phyloP scores from a whole-genome alignment of 2,888 invertebrate genomes.

The Melanchra persicariae region DNA sequence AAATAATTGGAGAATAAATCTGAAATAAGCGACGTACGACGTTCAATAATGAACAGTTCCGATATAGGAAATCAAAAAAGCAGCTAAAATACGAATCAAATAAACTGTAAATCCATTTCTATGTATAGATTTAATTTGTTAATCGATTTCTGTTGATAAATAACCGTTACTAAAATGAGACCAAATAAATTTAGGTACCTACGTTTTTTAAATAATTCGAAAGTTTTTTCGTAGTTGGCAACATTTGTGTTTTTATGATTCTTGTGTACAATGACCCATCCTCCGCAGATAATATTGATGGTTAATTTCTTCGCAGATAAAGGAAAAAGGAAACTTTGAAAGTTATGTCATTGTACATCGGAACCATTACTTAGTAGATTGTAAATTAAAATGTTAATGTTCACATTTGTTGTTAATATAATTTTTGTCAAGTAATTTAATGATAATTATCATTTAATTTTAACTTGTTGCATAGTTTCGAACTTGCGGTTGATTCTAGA shows the following conservation, averaged over 20 bases:
- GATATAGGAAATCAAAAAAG: slow-evolving; percentile 9
- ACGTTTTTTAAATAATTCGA: slow-evolving; percentile 77
- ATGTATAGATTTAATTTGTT: slow-evolving; percentile 68
- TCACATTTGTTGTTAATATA: slow-evolving; percentile 79
- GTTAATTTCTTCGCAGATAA: not conserved
- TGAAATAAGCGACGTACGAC: slow-evolving; percentile 12
- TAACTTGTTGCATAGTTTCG: slow-evolving; percentile 58
- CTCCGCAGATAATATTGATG: not conserved
- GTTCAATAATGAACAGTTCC: slow-evolving; percentile 25
- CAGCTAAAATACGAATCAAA: slow-evolving; percentile 28
- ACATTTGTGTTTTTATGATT: slow-evolving; percentile 77
- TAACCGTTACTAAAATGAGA: slow-evolving; percentile 89
- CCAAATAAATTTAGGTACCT: slow-evolving; percentile 89
- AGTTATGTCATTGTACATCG: slow-evolving; percentile 23
- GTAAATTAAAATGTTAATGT: slow-evolving; percentile 88
- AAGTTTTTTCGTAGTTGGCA: slow-evolving; percentile 79
- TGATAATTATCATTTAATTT: slow-evolving; percentile 55
- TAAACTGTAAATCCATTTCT: slow-evolving; percentile 58
- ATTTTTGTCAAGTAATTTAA: slow-evolving; percentile 68
- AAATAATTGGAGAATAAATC: slow-evolving; percentile 37
- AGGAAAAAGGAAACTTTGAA: not conserved
- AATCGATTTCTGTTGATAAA: slow-evolving; percentile 77
- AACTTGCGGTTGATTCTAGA: slow-evolving; percentile 36
- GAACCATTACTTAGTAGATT: slow-evolving; percentile 81
- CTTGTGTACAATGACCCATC: slow-evolving; percentile 31